phyloP scores from a whole-genome alignment of 2,888 invertebrate genomes.

The Polyploca ridens region DNA sequence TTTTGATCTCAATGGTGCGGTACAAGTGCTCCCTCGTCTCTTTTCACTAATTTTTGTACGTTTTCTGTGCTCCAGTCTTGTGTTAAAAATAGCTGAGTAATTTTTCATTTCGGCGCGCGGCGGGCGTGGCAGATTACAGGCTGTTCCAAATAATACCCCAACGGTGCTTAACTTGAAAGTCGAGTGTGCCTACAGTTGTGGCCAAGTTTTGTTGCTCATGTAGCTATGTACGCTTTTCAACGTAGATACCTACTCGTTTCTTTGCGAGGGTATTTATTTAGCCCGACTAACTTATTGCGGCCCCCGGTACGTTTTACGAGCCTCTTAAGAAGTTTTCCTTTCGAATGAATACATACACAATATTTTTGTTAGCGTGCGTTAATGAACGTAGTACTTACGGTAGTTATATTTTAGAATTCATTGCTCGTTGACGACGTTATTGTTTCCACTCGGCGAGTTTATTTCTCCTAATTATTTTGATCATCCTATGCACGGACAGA shows the following conservation, averaged over 20 bases:
- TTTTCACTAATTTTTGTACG: slow-evolving; percentile 83
- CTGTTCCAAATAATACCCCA: slow-evolving; percentile 78
- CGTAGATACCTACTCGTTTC: slow-evolving; percentile 56
- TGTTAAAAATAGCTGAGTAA: slow-evolving; percentile 82
- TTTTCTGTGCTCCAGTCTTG: slow-evolving; percentile 79
- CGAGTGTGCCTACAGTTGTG: slow-evolving; percentile 67
- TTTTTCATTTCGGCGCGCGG: slow-evolving; percentile 82
- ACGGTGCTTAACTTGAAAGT: slow-evolving; percentile 74
- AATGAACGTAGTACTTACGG: no score
- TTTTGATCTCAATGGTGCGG: slow-evolving; percentile 84
- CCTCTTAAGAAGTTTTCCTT: slow-evolving; percentile 66
- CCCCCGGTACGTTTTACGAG: slow-evolving; percentile 60
- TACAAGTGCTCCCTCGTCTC: slow-evolving; percentile 81
- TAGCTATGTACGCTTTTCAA: slow-evolving; percentile 63
- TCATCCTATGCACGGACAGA: slow-evolving; percentile 62
- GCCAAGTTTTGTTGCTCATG: slow-evolving; percentile 66
- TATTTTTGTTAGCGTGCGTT: slow-evolving; percentile 45
- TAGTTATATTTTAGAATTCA: slow-evolving; percentile 14
- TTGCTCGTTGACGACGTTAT: slow-evolving; percentile 14
- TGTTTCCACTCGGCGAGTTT: slow-evolving; percentile 20
- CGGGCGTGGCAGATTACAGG: slow-evolving; percentile 83
- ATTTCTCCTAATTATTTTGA: slow-evolving; percentile 31
- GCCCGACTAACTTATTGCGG: slow-evolving; percentile 60
- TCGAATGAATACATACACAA: slow-evolving; percentile 62
- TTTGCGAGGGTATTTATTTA: slow-evolving; percentile 64